Percentiles rank a stretch among this genome's conserved stretches.
Conservation (phyloP, 30 jellyfish, hydroid and myxozoan species). For the Cassiopea xamachana region DNA sequence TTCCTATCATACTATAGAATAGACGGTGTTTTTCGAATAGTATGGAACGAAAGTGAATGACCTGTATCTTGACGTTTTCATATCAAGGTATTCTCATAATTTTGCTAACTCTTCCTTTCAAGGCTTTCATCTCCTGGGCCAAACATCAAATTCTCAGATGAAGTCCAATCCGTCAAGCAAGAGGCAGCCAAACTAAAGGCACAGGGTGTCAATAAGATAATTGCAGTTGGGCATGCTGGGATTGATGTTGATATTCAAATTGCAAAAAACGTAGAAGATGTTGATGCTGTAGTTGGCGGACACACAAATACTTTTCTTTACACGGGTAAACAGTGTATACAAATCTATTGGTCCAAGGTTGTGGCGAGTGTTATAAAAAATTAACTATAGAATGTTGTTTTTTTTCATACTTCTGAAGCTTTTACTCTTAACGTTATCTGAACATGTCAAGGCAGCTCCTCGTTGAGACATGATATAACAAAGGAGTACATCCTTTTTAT, state of each 20-base stretch:
- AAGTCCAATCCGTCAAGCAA: constrained; percentile 74
- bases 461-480: too few relatives aligned
- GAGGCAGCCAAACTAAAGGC: constrained; percentile 88
- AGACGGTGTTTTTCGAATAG: too few relatives aligned
- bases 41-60: too few relatives aligned
- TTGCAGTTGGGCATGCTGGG: constrained; percentile 99
- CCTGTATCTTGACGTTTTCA: background rate
- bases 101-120: background rate
- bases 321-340: constrained; percentile 72
- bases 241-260: constrained; percentile 71
- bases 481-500: too few relatives aligned
- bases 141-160: constrained; percentile 75
- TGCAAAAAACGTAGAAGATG: constrained; percentile 86
- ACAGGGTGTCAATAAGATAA: constrained; percentile 76
- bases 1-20: too few relatives aligned
- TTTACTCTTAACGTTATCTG: too few relatives aligned
- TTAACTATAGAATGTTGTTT: too few relatives aligned
- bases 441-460: too few relatives aligned
- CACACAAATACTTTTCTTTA: constrained; percentile 93
- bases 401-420: too few relatives aligned
- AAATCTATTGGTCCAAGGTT: background rate
- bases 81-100: background rate
- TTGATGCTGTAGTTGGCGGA: constrained; percentile 98
- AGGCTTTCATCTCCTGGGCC: constrained; percentile 99
- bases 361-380: too few relatives aligned